Percentiles rank a stretch among this genome's conserved stretches.
These are phyloP conservation scores for Trissonchulus latispiculum DNA, from an alignment of 2,888 invertebrate genomes.

Conservation along the genomic window DNA sequence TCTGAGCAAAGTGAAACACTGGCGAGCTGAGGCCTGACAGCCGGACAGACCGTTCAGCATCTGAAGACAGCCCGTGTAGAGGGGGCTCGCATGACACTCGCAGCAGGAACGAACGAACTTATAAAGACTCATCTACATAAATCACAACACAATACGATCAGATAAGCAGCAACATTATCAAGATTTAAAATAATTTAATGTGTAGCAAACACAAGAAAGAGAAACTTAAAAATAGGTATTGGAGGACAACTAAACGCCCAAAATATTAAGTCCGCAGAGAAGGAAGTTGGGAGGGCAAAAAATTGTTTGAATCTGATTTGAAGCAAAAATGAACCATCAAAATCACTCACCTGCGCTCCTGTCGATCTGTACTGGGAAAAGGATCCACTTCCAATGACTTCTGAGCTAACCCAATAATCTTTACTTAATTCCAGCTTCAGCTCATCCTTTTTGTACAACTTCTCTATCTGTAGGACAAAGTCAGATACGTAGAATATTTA, in stretches of 20 bases:
- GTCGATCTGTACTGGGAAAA: not conserved
- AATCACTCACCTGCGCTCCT: not conserved
- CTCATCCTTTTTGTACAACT: not conserved
- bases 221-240: no score
- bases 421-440: conserved; percentile 1
- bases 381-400: not conserved
- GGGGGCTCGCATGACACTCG: conserved; percentile 66
- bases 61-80: conserved; percentile 74
- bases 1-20: conserved; percentile 15
- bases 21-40: not conserved
- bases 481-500: no score
- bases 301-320: no score
- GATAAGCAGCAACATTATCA: no score
- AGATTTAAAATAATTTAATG: no score
- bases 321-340: no score
- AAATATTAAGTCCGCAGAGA: no score
- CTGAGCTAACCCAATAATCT: not conserved
- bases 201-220: no score
- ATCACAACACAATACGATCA: no score
- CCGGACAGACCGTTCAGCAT: conserved; percentile 69
- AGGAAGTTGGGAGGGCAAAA: no score
- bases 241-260: no score
- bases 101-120: conserved; percentile 82
- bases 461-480: not conserved
- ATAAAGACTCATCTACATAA: conserved; percentile 67